These are phyloP conservation scores for Heliconius himera DNA, from an alignment of 1,140 invertebrate species.

Conservation along the genomic window DNA sequence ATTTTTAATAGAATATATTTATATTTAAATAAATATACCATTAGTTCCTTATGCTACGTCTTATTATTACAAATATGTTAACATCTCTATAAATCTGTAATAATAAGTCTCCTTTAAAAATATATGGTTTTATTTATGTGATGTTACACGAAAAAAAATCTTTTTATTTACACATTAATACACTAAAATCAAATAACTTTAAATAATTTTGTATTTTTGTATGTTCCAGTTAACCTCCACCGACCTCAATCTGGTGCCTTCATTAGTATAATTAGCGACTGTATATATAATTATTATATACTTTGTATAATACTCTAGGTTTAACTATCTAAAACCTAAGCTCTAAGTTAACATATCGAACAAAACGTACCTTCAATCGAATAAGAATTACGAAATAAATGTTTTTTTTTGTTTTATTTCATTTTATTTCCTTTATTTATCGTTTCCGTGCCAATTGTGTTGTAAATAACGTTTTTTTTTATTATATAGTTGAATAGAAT, in stretches of 20 bases:
- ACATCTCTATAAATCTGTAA: no score
- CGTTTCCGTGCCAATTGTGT: conserved; percentile 67
- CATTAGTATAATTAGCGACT: conserved; percentile 71
- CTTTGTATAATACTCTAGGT: conserved; percentile 66
- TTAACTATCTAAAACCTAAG: conserved; percentile 58
- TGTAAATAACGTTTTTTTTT: conserved; percentile 40
- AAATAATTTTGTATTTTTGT: conserved; percentile 10
- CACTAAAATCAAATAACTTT: no score
- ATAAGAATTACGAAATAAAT: conserved; percentile 53
- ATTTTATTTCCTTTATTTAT: conserved; percentile 50
- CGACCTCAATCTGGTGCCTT: conserved; percentile 80
- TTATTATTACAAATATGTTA: no score
- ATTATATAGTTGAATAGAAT: conserved; percentile 10
- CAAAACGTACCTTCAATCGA: conserved; percentile 68
- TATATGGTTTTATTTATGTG: no score
- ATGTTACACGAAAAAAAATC: no score
- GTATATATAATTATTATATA: conserved; percentile 58
- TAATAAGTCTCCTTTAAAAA: no score
- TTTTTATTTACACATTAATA: no score
- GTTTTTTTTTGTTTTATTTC: conserved; percentile 33
- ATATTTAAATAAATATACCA: no score
- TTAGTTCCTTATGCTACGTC: no score
- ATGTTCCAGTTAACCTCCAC: conserved; percentile 74
- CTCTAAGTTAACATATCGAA: conserved; percentile 75
- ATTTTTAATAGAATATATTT: background rate